Conservation (phyloP, 1,140 invertebrate species). For the Drosophila pachea region DNA sequence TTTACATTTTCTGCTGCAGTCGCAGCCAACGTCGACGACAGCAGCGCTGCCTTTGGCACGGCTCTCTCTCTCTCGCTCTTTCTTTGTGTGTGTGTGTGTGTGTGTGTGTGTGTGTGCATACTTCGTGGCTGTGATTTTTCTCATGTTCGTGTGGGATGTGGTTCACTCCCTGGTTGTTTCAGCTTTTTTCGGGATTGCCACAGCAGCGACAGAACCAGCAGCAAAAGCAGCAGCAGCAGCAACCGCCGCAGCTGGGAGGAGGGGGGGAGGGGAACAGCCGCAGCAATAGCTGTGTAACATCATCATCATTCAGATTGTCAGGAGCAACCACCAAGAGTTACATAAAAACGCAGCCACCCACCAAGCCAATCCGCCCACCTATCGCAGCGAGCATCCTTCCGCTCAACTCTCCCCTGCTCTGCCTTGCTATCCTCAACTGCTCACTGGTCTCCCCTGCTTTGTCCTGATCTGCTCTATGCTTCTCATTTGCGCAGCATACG, state of each 20-base stretch:
- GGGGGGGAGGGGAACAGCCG: no score
- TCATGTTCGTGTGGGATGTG: slow-evolving; percentile 39
- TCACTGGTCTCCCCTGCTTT: neutral
- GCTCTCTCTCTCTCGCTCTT: neutral
- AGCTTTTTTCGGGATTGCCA: slow-evolving; percentile 45
- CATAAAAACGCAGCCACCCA: slow-evolving; percentile 66
- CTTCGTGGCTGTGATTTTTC: slow-evolving; percentile 67
- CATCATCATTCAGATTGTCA: slow-evolving; percentile 53
- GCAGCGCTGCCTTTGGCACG: slow-evolving; percentile 44
- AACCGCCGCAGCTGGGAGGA: no score
- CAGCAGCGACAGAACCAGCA: slow-evolving; percentile 24
- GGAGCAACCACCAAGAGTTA: slow-evolving; percentile 71
- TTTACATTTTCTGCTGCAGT: slow-evolving; percentile 63
- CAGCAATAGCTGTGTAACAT: slow-evolving; percentile 45
- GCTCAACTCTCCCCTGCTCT: neutral
- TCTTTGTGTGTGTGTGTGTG: slow-evolving; percentile 21
- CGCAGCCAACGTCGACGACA: slow-evolving; percentile 26
- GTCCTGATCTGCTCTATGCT: neutral
- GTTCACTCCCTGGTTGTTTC: slow-evolving; percentile 31
- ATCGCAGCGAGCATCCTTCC: slow-evolving; percentile 43
- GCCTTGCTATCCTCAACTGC: neutral
- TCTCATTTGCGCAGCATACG: slow-evolving; percentile 28
- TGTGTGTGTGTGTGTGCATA: slow-evolving; percentile 33
- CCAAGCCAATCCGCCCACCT: slow-evolving; percentile 47
- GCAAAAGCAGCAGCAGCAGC: slow-evolving; percentile 5